Conservation (phyloP, 2,888 invertebrate species). For the Lepidochrysops patricia region DNA sequence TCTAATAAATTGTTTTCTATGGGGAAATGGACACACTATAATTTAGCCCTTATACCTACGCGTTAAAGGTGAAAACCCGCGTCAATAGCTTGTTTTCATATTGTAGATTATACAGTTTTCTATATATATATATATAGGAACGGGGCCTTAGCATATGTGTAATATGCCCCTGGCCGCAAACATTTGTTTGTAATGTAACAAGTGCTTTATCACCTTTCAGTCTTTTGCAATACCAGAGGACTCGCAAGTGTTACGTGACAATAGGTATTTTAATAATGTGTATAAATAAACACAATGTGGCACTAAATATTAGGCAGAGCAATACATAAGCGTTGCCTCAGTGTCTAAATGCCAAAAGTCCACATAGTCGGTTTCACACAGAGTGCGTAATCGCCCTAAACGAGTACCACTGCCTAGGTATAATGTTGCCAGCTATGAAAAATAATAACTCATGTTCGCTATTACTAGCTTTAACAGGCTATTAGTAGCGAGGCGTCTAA, state of each 20-base stretch:
- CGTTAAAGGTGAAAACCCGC: conserved; percentile 15
- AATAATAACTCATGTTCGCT: neutral
- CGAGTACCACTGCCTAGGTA: neutral
- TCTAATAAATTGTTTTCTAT: conserved; percentile 24
- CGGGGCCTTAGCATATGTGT: too few relatives aligned
- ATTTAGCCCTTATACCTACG: conserved; percentile 12
- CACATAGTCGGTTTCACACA: conserved; percentile 24
- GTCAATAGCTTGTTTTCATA: neutral
- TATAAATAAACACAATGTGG: neutral
- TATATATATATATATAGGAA: too few relatives aligned
- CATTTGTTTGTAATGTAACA: too few relatives aligned
- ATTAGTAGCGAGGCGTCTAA: too few relatives aligned
- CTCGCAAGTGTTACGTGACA: neutral
- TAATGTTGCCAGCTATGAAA: neutral
- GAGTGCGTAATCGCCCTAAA: conserved; percentile 22
- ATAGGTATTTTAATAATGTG: neutral
- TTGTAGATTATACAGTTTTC: neutral
- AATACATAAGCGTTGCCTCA: conserved; percentile 1
- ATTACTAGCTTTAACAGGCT: too few relatives aligned
- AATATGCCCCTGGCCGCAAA: too few relatives aligned
- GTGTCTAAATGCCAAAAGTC: conserved; percentile 12
- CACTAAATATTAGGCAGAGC: neutral
- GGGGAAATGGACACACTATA: conserved; percentile 17
- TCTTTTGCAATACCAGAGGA: too few relatives aligned
- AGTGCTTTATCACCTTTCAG: neutral